Evolutionary conservation across 2,888 invertebrate species (phyloP).

Genomic region (Drosophila tripunctata): DNA sequence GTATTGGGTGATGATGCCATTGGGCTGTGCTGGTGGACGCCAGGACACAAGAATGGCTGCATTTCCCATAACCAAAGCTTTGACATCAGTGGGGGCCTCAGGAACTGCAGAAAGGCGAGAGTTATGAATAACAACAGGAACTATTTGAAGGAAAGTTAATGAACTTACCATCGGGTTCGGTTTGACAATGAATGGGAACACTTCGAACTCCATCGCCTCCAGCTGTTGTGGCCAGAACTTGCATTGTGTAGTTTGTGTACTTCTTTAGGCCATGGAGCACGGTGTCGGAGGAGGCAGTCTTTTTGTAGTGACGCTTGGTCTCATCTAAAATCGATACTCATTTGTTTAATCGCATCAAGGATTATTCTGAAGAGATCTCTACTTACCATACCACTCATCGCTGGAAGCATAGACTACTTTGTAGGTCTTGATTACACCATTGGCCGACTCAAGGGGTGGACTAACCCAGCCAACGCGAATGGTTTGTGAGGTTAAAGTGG

Average conservation of each 20-base stretch:
- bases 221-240: slow-evolving; percentile 96
- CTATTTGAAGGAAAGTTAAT: rapidly evolving
- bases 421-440: slow-evolving; percentile 98
- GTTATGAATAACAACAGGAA: rapidly evolving
- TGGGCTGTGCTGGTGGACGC: slow-evolving; percentile 96
- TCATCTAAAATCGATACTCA: slow-evolving; percentile 87
- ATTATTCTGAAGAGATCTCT: slow-evolving; percentile 4
- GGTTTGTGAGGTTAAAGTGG: slow-evolving; percentile 96
- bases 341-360: background rate
- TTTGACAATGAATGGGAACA: slow-evolving; percentile 93
- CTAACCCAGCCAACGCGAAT: slow-evolving; percentile 97
- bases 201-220: slow-evolving; percentile 96
- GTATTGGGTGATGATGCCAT: slow-evolving; percentile 96
- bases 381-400: slow-evolving; percentile 95
- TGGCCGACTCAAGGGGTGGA: slow-evolving; percentile 95
- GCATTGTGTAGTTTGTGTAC: slow-evolving; percentile 98
- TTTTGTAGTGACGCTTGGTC: slow-evolving; percentile 95
- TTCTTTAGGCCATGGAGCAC: slow-evolving; percentile 97
- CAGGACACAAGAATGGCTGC: slow-evolving; percentile 97
- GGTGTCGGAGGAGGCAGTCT: slow-evolving; percentile 95
- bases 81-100: slow-evolving; percentile 96
- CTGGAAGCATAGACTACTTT: slow-evolving; percentile 96
- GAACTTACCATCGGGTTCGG: slow-evolving; percentile 95
- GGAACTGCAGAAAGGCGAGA: slow-evolving; percentile 88
- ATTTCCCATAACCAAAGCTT: slow-evolving; percentile 95